Percentiles rank a stretch among this genome's conserved stretches.
These are phyloP conservation scores for Carpatolechia fugitivella DNA, from an alignment of 2,888 invertebrate genomes.

Conservation along the genomic window DNA sequence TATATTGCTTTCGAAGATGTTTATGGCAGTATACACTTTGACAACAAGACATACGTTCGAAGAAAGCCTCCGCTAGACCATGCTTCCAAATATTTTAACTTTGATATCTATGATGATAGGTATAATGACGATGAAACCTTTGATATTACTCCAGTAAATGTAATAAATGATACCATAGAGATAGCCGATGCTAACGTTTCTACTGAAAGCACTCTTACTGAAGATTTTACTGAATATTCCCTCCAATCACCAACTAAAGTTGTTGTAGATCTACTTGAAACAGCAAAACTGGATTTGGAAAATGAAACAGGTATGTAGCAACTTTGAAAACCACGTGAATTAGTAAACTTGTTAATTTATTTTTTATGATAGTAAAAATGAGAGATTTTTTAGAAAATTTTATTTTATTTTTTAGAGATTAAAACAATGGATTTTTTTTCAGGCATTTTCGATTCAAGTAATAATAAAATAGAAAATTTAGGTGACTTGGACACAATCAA, in stretches of 20 bases:
- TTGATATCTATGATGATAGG: conserved; percentile 28
- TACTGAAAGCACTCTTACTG: conserved; percentile 22
- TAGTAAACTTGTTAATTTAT: no score
- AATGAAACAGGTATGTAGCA: neutral
- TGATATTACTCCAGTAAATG: neutral
- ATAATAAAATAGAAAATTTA: conserved; percentile 12
- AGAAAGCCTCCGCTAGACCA: conserved; percentile 27
- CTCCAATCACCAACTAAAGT: conserved; percentile 20
- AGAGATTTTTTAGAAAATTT: no score
- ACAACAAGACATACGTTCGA: conserved; percentile 30
- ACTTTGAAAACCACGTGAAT: neutral
- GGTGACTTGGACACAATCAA: conserved; percentile 19
- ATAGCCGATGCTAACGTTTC: conserved; percentile 17
- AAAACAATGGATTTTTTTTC: neutral
- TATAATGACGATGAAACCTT: conserved; percentile 7
- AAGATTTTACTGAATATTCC: neutral
- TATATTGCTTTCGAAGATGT: conserved; percentile 47
- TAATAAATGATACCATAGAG: neutral
- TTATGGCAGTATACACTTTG: conserved; percentile 35
- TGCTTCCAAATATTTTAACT: conserved; percentile 10
- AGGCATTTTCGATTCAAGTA: neutral
- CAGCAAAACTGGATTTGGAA: conserved; percentile 16
- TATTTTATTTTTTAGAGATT: neutral
- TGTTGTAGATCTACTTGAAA: conserved; percentile 35
- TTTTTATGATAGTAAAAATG: no score